Evolutionary conservation across 2,888 invertebrate genomes (phyloP).

Genomic region (Drosophila ustulata): DNA sequence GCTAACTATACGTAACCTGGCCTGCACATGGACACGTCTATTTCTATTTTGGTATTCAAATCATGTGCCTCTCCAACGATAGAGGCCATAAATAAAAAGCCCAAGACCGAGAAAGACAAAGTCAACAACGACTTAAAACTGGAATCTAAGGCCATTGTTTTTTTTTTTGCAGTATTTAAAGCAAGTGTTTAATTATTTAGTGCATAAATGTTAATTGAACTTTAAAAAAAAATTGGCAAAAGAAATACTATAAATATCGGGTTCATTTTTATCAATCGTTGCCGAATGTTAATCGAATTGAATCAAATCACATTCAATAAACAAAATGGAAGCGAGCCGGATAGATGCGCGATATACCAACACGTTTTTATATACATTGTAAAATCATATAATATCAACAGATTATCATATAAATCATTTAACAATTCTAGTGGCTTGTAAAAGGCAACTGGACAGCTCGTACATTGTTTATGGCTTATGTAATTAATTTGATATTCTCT

Average conservation of each 20-base stretch:
- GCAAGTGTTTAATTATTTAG: slow-evolving; percentile 58
- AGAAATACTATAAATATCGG: slow-evolving; percentile 32
- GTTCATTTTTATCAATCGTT: slow-evolving; percentile 5
- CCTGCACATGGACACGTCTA: slow-evolving; percentile 48
- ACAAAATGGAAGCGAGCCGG: slow-evolving; percentile 12
- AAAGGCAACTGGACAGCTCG: background rate
- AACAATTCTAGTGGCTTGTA: background rate
- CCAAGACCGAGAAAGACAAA: slow-evolving; percentile 29
- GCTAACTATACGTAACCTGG: slow-evolving; percentile 36
- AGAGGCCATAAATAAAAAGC: slow-evolving; percentile 57
- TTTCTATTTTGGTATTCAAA: slow-evolving; percentile 61
- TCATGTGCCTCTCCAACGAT: slow-evolving; percentile 65
- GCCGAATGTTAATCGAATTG: slow-evolving; percentile 31
- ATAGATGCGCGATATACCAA: background rate
- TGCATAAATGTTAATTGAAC: slow-evolving; percentile 56
- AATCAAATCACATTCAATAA: slow-evolving; percentile 42
- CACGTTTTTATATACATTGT: background rate
- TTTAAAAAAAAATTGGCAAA: slow-evolving; percentile 23
- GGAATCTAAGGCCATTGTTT: slow-evolving; percentile 33
- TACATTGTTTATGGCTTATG: background rate
- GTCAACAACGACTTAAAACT: background rate
- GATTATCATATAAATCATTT: slow-evolving; percentile 8
- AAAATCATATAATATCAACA: slow-evolving; percentile 1
- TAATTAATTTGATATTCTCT: slow-evolving; percentile 13
- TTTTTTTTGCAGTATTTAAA: slow-evolving; percentile 15